phyloP scores from a whole-genome alignment of 2,797 vertebrate species.

The Catostomus latipinnis region DNA sequence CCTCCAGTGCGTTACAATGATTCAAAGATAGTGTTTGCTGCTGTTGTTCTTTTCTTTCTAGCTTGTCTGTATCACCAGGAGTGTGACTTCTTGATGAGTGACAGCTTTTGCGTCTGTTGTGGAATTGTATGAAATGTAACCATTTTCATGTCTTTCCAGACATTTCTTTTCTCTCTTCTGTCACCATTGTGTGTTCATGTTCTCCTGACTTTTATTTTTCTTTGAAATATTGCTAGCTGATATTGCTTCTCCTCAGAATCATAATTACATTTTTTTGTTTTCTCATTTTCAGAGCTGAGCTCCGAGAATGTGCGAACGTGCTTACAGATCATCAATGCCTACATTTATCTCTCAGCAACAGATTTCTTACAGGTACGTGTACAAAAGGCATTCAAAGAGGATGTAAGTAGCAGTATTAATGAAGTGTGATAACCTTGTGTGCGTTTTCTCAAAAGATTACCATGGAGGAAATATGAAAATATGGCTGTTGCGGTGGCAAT shows the following conservation, averaged over 20 bases:
- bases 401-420: not conserved
- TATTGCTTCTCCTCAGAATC: conserved; percentile 44
- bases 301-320: conserved; percentile 94
- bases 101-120: not conserved
- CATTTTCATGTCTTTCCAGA: conserved; percentile 9
- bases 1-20: not conserved
- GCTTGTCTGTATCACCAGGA: not conserved
- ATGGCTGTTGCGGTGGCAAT: conserved; percentile 60
- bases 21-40: not conserved
- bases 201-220: not conserved
- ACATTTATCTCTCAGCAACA: conserved; percentile 89
- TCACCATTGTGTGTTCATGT: not conserved
- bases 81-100: not conserved
- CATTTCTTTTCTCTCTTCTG: not conserved
- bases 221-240: conserved; percentile 10
- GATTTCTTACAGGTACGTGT: conserved; percentile 92
- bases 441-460: conserved; percentile 9
- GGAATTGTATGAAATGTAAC: conserved; percentile 18
- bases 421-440: conserved; percentile 7
- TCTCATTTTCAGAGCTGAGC: conserved; percentile 86
- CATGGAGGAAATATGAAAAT: not conserved
- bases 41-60: not conserved
- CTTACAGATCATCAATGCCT: conserved; percentile 96
- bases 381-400: conserved; percentile 17
- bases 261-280: conserved; percentile 32